Base-by-base conservation (phyloP, 1,140 invertebrate genomes). In the Drosophila busckii region DNA sequence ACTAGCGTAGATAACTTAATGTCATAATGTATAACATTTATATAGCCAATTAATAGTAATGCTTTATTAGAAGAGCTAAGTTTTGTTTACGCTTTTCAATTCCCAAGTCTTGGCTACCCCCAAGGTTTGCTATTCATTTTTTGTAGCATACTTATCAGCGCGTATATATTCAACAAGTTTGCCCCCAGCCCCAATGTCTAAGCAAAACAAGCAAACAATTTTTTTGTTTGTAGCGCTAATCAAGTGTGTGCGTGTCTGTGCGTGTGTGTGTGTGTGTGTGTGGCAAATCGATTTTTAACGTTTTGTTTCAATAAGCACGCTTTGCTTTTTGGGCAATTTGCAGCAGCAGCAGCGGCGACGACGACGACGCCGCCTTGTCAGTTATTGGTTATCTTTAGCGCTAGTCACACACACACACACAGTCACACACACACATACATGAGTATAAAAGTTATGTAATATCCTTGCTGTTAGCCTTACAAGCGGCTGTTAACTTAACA, bases 391-490 rank as follows among this genome's bases (percentile, higher is more conserved):
- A 34, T 53, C 13, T 29, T 50, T 31, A 17, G 23, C n/a, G 4
- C 7, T 10, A 4, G 26, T 13, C 13, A 9, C 5, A 17, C 28
- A 40, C 28, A 38, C 12, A 1, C 10, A 13, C 3, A 12, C 10
- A 20, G 28, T 13, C 34, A 1, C 22, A 4, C 9, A n/a, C n/a
- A n/a, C n/a, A n/a, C n/a, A n/a, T n/a, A n/a, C n/a, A n/a, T 13
- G 12, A 5, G 6, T 53, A 46, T 56, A 46, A 45, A 41, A 66
- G 50, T 78, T 76, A 78, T 76, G 66, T 66, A 63, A 78, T 13
- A n/a, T 13, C 15, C 26, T 7, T 8, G 7, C 26, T 35, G 46
- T 41, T 23, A 19, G 5, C 10, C 4, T 26, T 15, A 13, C 16
- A 40, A 35, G 34, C 22, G 25, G 35, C 31, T 12, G 31, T 13